Percentiles rank a stretch among this genome's conserved stretches.
Evolutionary conservation across 1,140 invertebrate genomes (phyloP).

Genomic region (Manduca sexta): DNA sequence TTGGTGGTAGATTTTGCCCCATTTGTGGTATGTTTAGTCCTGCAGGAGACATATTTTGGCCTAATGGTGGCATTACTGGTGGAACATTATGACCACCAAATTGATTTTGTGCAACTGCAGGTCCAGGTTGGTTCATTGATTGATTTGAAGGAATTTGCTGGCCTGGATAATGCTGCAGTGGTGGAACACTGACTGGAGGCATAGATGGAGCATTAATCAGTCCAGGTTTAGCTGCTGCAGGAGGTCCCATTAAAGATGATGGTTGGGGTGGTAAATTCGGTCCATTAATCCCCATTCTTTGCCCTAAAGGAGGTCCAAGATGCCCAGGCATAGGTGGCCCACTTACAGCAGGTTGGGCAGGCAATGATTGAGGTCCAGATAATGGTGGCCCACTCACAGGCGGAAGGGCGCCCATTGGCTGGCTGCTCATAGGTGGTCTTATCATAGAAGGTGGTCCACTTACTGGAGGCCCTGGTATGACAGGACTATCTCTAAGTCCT

Average conservation of each 20-base stretch:
- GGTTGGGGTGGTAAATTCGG: neutral
- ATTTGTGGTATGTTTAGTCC: no score
- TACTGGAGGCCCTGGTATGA: constrained; percentile 18
- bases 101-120: constrained; percentile 8
- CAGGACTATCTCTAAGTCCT: constrained; percentile 24
- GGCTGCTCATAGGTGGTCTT: constrained; percentile 11
- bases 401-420: constrained; percentile 14
- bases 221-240: neutral
- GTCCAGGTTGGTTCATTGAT: constrained; percentile 8
- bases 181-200: constrained; percentile 8
- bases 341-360: constrained; percentile 5
- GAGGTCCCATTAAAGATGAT: constrained; percentile 11
- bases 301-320: neutral
- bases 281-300: constrained; percentile 1
- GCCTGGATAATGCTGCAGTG: constrained; percentile 15
- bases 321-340: constrained; percentile 1
- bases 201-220: neutral
- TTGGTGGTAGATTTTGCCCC: constrained; percentile 4
- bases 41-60: constrained; percentile 15
- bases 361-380: neutral
- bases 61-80: constrained; percentile 7
- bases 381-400: constrained; percentile 10
- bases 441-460: constrained; percentile 12
- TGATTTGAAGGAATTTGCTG: constrained; percentile 18
- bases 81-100: neutral